Evolutionary conservation across 2,888 invertebrate species (phyloP), one percentile per base, ranked within the genome.

Genomic region (Cerastis rubricosa): DNA sequence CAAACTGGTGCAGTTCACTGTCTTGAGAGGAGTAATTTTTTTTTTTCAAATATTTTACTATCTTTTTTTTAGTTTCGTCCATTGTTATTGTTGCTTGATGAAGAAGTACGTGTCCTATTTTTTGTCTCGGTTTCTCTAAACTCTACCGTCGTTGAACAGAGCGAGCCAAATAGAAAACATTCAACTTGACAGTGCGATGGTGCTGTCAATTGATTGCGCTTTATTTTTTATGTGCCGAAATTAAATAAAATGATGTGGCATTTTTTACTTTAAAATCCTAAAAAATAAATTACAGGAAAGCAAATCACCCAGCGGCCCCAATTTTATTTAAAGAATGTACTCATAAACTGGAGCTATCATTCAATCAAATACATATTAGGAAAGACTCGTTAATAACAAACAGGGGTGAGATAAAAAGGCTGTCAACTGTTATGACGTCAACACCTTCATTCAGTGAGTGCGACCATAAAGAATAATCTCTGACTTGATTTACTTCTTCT

Each of bases 141-240:
- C 12, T 19, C 14, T 54, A 45, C 17, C 35, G 2, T 8, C n/a
- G 7, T 66, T 54, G 29, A 85, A 67, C 67, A 87, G 90, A 94
- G 85, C 82, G 95, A 94, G 92, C 91, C 77, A 91, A 90, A 88
- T 89, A 92, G 94, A 95, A 96, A 96, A 96, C 95, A 95, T 92
- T 91, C 88, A 87, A 93, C 87, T 89, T 95, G 95, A 95, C 94
- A 94, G 91, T 83, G 88, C 91, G 29, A 54, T 19, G n/a, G 29
- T 93, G 94, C 94, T 81, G 81, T 78, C 78, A 78, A 92, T 70
- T 80, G 78, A 80, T 69, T 89, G 86, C 22, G 69, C 57, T 67
- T 76, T 84, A 88, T 90, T 91, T 91, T 92, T 92, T 90, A 86
- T 86, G 87, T 90, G 89, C 35, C 35, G 35, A 35, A 3, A 3